Conservation (phyloP, 2,888 invertebrate species). For the Acronicta alni region DNA sequence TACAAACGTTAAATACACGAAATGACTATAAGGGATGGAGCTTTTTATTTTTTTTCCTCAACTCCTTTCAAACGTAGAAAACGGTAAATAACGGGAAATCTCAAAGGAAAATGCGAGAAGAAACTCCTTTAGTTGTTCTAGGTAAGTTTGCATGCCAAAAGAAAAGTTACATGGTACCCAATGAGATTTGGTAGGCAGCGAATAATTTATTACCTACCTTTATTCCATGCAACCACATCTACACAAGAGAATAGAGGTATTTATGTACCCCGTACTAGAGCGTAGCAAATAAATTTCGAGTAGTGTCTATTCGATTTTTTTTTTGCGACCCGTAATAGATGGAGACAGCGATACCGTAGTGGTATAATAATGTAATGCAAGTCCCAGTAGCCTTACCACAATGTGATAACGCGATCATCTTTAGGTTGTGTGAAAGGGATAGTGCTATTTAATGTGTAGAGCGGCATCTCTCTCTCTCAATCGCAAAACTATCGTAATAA, state of each 20-base stretch:
- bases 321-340: no score
- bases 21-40: background rate
- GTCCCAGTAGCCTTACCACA: no score
- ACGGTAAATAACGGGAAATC: background rate
- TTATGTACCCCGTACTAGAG: background rate
- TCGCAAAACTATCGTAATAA: no score
- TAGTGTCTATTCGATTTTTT: no score
- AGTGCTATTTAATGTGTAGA: no score
- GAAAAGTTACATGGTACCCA: background rate
- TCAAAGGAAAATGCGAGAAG: conserved; percentile 9
- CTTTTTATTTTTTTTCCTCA: background rate
- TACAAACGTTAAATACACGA: background rate
- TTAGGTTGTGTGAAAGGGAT: no score
- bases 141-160: conserved; percentile 2
- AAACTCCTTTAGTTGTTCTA: background rate
- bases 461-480: no score
- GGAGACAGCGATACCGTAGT: no score
- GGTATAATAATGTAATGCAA: no score
- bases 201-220: conserved; percentile 8
- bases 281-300: background rate
- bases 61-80: background rate
- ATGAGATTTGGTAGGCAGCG: conserved; percentile 2
- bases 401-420: no score
- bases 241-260: background rate
- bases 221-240: background rate